Evolutionary conservation across 2,888 invertebrate species (phyloP), one percentile per base, ranked within the genome.

Genomic region (Spialia ferax): DNA sequence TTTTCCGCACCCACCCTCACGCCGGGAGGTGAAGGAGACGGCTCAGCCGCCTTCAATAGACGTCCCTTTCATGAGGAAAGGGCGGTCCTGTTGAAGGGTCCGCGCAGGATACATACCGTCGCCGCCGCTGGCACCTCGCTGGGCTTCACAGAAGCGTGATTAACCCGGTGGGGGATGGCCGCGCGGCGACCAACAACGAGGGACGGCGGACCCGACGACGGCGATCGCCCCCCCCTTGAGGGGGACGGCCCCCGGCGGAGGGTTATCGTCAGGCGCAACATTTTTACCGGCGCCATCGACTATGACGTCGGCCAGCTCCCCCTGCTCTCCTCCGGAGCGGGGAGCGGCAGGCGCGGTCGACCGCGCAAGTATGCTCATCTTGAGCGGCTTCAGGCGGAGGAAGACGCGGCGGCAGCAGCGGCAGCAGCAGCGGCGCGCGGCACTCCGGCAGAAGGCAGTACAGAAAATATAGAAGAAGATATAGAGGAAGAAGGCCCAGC

Each of bases 111-210:
- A 2, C 5, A 38, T 4, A 0, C 38, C n/a, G 38, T 6, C 38
- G 38, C n/a, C 38, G 38, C 10, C 38, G 38, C 38, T 38, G 38
- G n/a, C 38, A 38, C 38, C n/a, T 38, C 38, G n/a, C 38, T n/a
- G 38, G 38, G n/a, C 38, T n/a, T 38, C n/a, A n/a, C 38, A 35
- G 11, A n/a, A 38, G 38, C n/a, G 38, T n/a, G n/a, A n/a, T 6
- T 5, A 2, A 38, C n/a, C 38, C n/a, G 38, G 38, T 38, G 38
- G n/a, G 38, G 38, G 38, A 38, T 38, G 38, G 38, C 38, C 38
- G 38, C 38, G 38, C 38, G 38, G 38, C 38, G 38, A 3, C 38
- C 32, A 8, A 1, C 32, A 8, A 1, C 1, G 32, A 32, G 32
- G 7, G 7, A 38, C 3, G 38, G n/a, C n/a, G 38, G 38, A n/a